These are phyloP conservation scores for Bradypus variegatus DNA, from an alignment of 2,797 vertebrate species.

Conservation along the genomic window DNA sequence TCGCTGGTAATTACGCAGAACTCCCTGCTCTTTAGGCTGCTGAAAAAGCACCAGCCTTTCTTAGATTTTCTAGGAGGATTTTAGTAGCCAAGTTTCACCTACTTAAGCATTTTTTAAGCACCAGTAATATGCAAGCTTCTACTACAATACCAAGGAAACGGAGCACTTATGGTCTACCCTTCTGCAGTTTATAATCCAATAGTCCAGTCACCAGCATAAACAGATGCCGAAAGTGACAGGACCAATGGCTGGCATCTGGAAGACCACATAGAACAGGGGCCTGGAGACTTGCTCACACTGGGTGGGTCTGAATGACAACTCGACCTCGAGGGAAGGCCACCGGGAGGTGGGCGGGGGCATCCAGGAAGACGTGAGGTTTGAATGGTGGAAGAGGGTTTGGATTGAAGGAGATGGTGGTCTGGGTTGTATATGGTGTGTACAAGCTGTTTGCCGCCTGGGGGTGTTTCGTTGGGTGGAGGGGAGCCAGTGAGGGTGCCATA, in stretches of 20 bases:
- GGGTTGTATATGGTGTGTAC: too few species aligned
- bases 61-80: not conserved
- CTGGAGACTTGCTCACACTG: fast-evolving
- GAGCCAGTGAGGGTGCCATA: too few species aligned
- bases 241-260: too few species aligned
- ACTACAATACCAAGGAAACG: not conserved
- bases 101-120: not conserved
- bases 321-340: too few species aligned
- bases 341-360: fast-evolving
- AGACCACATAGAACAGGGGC: fast-evolving
- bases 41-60: not conserved
- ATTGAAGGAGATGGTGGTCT: not conserved
- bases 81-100: not conserved
- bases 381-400: too few species aligned
- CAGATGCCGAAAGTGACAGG: not conserved
- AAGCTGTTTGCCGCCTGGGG: fast-evolving
- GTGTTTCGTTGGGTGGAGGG: not conserved
- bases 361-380: not conserved
- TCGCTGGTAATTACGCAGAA: not conserved
- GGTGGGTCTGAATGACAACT: fast-evolving
- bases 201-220: not conserved
- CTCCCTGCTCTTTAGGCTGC: not conserved
- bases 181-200: not conserved
- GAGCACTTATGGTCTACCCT: not conserved
- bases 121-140: not conserved